phyloP scores from a whole-genome alignment of 2,113 vertebrate species.

The Polypterus bichir region DNA sequence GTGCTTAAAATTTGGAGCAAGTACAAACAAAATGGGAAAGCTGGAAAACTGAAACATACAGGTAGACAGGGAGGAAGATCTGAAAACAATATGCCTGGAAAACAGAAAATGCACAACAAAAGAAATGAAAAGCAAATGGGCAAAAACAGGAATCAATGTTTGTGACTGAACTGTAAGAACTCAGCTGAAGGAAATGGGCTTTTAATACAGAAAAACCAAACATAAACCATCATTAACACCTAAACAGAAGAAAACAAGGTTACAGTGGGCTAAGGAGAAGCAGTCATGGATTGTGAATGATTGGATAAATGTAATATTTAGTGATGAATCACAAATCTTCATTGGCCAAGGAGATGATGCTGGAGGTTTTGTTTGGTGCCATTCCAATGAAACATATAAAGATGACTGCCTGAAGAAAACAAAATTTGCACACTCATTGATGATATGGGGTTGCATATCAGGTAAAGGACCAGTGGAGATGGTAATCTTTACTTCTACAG shows the following conservation, averaged over 20 bases:
- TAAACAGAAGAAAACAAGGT: conserved; percentile 9
- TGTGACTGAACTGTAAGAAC: conserved; percentile 2
- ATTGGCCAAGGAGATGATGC: conserved; percentile 9
- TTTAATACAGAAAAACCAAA: conserved; percentile 2
- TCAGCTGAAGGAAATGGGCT: conserved; percentile 1
- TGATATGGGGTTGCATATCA: conserved; percentile 10
- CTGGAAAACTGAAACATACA: conserved; percentile 7
- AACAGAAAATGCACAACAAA: neutral
- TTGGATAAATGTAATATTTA: conserved; percentile 3
- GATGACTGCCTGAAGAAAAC: conserved; percentile 11
- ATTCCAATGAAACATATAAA: conserved; percentile 7
- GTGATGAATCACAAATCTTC: too few species aligned
- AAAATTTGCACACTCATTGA: conserved; percentile 2
- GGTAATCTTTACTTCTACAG: conserved; percentile 2
- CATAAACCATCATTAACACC: conserved; percentile 9
- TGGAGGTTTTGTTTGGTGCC: neutral
- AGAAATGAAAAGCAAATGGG: neutral
- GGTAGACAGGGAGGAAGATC: neutral
- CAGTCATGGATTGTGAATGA: neutral
- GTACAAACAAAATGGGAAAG: conserved; percentile 10
- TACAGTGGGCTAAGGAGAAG: conserved; percentile 1
- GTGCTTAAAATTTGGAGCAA: conserved; percentile 12
- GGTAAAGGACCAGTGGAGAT: conserved; percentile 9
- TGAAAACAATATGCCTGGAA: neutral
- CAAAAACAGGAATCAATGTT: neutral